Evolutionary conservation across 2,797 vertebrate species (phyloP), one percentile per base, ranked within the genome.

Genomic region (Austrolebias charrua): DNA sequence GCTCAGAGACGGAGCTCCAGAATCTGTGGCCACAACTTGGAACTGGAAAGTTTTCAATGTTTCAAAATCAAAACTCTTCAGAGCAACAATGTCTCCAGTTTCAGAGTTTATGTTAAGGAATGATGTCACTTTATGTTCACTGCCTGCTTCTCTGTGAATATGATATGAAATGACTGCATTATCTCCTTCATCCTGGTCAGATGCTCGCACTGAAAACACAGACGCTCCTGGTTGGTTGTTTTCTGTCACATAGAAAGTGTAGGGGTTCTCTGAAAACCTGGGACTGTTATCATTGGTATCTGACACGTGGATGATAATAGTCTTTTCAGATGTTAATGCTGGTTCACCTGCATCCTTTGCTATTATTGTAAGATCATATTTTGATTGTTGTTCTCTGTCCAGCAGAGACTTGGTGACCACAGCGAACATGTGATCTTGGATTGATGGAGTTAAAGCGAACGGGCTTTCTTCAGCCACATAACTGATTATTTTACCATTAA

Each of bases 281-380:
- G 92, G 91, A 6, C 59, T 74, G 11, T 93, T 93, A 19, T 93
- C 91, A 80, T 91, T 92, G 4, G 38, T 73, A 66, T 91, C 91
- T 19, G 88, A 87, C 0, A 92, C 78, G 24, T 73, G 28, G 0
- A 93, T 65, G 0, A 59, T 73, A 33, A 93, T 58, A 1, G 58
- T 86, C 59, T 86, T 92, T 4, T 79, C 66, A 1, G 88, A 86
- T 14, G 81, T 85, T 35, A 92, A 43, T 0, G 83, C 3, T 1
- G 92, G 91, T 0, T 82, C 61, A 1, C 92, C 93, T 4, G 75
- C 60, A 4, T 94, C 93, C 31, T 70, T 76, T 0, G 87, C 90
- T 0, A 57, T 63, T 55, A 94, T 75, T 43, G 69, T 83, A 20
- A 94, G 48, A 1, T 86, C 69, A 69, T 93, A 94, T 1, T 42